Evolutionary conservation across 1,140 invertebrate genomes (phyloP), one percentile per base, ranked within the genome.

Genomic region (Musca vetustissima): DNA sequence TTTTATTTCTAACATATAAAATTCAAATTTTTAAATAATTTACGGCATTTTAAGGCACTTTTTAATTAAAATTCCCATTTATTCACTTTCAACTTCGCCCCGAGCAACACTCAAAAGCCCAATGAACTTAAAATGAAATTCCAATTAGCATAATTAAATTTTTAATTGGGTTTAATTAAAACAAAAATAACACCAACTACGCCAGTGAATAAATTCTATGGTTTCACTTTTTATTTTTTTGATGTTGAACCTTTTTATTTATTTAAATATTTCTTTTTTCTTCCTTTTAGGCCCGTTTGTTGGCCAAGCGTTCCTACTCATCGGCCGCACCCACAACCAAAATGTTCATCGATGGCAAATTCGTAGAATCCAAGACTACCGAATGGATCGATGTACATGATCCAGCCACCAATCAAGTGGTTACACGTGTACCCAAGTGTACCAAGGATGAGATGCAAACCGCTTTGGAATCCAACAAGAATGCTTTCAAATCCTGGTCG

Each of bases 301-400:
- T 81, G 48, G 74, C 74, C 17, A 73, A 67, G 57, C 77, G 79
- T 47, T 25, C 71, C 22, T 79, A 78, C 36, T 73, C 76, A 1
- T 82, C 85, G 48, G 84, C 84, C 25, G 77, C 82, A 2, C 84
- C 83, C 47, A 89, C 90, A 13, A 95, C 94, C 14, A 98, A 98
- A 85, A 87, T 98, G 67, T 98, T 94, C 82, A 96, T 99, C 71
- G 89, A 98, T 89, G 96, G 96, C 69, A 90, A 98, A 84, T 96
- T 95, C 85, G 87, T 97, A 1, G 96, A 98, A 68, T 98, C 97
- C 0, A 93, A 97, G 83, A 89, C 95, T 2, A 90, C 84, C 14
- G 91, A 98, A 75, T 98, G 95, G 91, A 93, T 97, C 75, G 95
- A 99, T 78, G 86, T 99, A 1, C 92, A 95, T 72, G 93, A 99